phyloP scores from a whole-genome alignment of 1,140 invertebrate species.

The Plodia interpunctella region DNA sequence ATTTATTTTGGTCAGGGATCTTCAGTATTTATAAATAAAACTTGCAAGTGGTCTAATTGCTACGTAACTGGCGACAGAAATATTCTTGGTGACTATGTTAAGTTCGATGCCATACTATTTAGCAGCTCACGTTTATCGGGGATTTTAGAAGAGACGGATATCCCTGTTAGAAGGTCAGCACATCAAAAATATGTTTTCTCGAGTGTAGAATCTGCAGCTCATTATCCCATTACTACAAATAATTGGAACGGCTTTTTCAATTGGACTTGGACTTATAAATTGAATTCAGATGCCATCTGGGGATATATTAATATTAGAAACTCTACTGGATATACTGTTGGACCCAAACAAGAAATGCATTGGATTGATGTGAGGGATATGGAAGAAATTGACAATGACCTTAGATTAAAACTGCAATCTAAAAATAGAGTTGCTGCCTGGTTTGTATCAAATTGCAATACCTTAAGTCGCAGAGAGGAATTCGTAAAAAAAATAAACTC shows the following conservation, averaged over 20 bases:
- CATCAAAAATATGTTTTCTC: conserved; percentile 46
- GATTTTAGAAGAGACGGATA: conserved; percentile 16
- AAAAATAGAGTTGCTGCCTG: conserved; percentile 76
- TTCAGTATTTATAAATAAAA: conserved; percentile 31
- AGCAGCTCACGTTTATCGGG: conserved; percentile 35
- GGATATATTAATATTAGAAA: conserved; percentile 65
- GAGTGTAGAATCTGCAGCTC: conserved; percentile 39
- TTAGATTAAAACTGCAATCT: conserved; percentile 43
- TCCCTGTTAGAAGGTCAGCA: conserved; percentile 22
- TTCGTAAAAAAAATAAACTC: conserved; percentile 78
- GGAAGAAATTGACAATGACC: conserved; percentile 33
- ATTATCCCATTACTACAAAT: conserved; percentile 35
- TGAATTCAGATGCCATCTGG: conserved; percentile 81
- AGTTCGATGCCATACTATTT: conserved; percentile 41
- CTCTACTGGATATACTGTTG: conserved; percentile 36
- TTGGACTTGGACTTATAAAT: conserved; percentile 82
- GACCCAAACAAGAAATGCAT: conserved; percentile 37
- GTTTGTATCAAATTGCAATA: conserved; percentile 81
- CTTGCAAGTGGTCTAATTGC: conserved; percentile 41
- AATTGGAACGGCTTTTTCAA: conserved; percentile 75
- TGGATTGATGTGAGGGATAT: conserved; percentile 42
- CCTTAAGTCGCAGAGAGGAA: conserved; percentile 73
- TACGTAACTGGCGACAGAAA: conserved; percentile 37
- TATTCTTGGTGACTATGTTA: conserved; percentile 27
- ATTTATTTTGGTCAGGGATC: conserved; percentile 38